Evolutionary conservation across 2,113 vertebrate genomes (phyloP).

Genomic region (Phylloscopus trochilus): DNA sequence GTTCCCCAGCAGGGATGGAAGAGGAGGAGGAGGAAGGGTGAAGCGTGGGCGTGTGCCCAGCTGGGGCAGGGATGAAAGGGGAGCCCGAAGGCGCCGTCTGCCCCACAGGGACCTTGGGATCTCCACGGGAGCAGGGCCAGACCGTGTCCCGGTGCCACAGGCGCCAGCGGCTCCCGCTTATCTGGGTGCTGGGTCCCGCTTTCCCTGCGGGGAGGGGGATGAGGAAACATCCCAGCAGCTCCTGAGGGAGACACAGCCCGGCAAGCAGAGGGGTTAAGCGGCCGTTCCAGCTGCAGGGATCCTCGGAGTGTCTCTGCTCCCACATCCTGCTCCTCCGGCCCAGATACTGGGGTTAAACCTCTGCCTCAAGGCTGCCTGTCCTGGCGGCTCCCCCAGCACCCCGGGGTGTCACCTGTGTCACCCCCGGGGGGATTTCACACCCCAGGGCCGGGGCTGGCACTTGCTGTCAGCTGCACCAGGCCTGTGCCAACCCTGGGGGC

Average conservation of each 20-base stretch:
- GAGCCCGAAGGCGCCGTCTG: not conserved
- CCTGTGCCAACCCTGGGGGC: not conserved
- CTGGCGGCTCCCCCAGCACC: not conserved
- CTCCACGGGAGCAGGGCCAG: not conserved
- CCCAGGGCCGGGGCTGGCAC: not conserved
- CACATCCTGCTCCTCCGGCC: accelerated
- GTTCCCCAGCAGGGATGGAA: not conserved
- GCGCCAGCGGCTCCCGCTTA: not conserved
- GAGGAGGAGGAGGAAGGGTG: not conserved
- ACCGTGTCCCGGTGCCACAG: not conserved
- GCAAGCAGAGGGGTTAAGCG: accelerated
- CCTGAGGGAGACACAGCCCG: not conserved
- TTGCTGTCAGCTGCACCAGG: not conserved
- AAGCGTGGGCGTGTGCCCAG: not conserved
- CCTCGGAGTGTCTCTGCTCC: accelerated
- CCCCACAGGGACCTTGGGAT: not conserved
- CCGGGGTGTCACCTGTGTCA: not conserved
- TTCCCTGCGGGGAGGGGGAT: accelerated
- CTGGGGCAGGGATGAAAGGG: not conserved
- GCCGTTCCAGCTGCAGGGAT: not conserved
- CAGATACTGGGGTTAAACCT: not conserved
- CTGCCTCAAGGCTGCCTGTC: not conserved
- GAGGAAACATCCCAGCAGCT: not conserved
- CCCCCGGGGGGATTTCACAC: not conserved
- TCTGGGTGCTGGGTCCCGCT: not conserved